Evolutionary conservation across 35 echinoderm and acorn worm species (phyloP), one percentile per base, ranked within the genome.

Genomic region (Holothuria glaberrima): DNA sequence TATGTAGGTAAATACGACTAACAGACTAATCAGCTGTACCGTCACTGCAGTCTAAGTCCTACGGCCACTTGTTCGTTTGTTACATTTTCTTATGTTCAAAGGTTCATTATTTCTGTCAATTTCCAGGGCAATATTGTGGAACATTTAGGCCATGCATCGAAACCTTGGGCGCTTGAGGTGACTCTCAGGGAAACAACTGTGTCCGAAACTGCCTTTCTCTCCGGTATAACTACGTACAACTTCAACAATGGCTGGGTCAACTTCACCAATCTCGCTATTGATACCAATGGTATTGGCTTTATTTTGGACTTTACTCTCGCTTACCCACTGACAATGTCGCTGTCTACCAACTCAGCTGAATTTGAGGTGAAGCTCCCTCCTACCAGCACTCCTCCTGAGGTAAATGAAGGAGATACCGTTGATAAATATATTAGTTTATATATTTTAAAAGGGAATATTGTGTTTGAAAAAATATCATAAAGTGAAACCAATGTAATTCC

Each of bases 151-250:
- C 71, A 88, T 79, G 59, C 86, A 7, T 62, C 87, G 5, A 88
- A 82, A 12, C 96, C 96, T 22, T 98, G 96, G 96, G 86, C 86
- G 57, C 44, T 98, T 66, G 88, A 91, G 5, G 96, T 75, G 0
- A 67, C 82, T 22, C 50, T 98, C 18, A 80, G 76, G 57, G 56
- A 48, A 1, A 91, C 28, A 27, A 24, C 72, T 6, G 36, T 41
- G 36, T 41, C 36, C 2, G 59, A 61, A 31, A 32, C 46, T 26
- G 65, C 78, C 26, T 30, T 73, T 18, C 85, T 91, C 75, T 45
- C 72, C 14, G 95, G 92, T 22, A 98, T 94, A 88, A 75, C 41
- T 9, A 94, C 96, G 22, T 46, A 92, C 32, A 35, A 60, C 20
- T 95, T 98, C 77, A 22, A 28, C 31, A 60, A 62, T 38, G 93